A percentile compares a stretch with the other conserved stretches of the same genome.
These are phyloP conservation scores for Coregonus suidteri DNA, from an alignment of 2,797 vertebrate species.

Conservation along the genomic window DNA sequence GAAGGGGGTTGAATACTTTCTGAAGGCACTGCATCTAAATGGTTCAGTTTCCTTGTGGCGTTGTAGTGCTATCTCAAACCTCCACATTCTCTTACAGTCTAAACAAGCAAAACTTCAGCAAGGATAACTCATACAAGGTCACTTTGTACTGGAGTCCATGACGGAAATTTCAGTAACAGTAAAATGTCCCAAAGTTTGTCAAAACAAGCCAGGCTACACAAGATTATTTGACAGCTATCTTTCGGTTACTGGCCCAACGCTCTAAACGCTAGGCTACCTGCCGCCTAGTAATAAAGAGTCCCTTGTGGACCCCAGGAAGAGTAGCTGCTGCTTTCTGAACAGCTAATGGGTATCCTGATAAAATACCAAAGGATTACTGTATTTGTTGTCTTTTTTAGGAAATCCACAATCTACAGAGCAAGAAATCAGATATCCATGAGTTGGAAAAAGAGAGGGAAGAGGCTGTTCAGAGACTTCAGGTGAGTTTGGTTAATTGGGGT, in stretches of 20 bases:
- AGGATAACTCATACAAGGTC: constrained; percentile 18
- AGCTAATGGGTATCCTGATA: neutral
- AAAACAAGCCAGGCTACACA: neutral
- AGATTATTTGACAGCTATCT: neutral
- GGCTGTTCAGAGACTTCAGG: constrained; percentile 86
- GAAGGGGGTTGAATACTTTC: no score
- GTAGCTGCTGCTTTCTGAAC: no score
- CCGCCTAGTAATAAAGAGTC: no score
- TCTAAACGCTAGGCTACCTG: no score
- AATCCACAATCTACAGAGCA: constrained; percentile 86
- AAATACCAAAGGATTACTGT: neutral
- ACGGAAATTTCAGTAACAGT: constrained; percentile 16
- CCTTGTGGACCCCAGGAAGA: no score
- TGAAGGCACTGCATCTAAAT: no score
- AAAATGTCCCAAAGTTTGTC: constrained; percentile 31
- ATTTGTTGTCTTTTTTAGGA: constrained; percentile 75
- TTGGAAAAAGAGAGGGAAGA: constrained; percentile 81
- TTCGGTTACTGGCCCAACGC: no score
- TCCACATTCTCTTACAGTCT: constrained; percentile 8
- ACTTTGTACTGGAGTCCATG: neutral
- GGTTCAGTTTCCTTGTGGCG: no score
- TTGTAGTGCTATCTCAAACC: no score
- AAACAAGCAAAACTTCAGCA: constrained; percentile 24
- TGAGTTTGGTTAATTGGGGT: constrained; percentile 46
- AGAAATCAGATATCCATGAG: constrained; percentile 78